phyloP scores from a whole-genome alignment of 2,113 vertebrate species.

The human region DNA sequence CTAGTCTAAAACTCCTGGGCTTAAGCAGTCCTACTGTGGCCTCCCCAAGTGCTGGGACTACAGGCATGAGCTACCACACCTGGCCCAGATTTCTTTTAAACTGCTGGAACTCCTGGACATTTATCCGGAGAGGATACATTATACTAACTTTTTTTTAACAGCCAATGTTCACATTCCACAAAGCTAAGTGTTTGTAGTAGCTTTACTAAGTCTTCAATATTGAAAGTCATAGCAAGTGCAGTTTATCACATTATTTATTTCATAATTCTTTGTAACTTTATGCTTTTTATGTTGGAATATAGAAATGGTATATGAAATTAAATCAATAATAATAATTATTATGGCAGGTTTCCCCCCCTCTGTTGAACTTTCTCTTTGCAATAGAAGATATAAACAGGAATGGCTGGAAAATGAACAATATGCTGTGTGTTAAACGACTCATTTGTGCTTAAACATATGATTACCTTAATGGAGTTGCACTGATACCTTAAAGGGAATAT shows the following conservation, averaged over 20 bases:
- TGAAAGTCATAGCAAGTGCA: not conserved
- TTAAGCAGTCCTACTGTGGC: no score
- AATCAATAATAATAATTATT: not conserved
- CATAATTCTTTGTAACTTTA: conserved; percentile 18
- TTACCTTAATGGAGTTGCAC: conserved; percentile 53
- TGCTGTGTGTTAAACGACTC: not conserved
- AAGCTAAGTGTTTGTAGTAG: not conserved
- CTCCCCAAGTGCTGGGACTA: no score
- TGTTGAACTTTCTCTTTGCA: not conserved
- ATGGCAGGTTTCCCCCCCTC: not conserved
- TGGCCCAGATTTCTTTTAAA: not conserved
- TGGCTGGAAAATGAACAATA: conserved; percentile 40
- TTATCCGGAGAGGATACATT: not conserved
- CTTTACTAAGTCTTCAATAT: not conserved
- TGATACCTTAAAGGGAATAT: conserved; percentile 56
- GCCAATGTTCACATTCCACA: not conserved
- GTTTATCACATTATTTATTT: not conserved
- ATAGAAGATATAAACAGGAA: not conserved
- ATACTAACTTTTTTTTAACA: not conserved
- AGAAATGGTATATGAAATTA: conserved; percentile 18
- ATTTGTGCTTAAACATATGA: conserved; percentile 65
- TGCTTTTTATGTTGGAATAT: conserved; percentile 47
- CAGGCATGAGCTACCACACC: no score
- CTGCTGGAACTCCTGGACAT: not conserved
- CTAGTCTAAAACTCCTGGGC: no score